phyloP scores from a whole-genome alignment of 2,797 vertebrate species.

The Cynodonichthys magdalenae region DNA sequence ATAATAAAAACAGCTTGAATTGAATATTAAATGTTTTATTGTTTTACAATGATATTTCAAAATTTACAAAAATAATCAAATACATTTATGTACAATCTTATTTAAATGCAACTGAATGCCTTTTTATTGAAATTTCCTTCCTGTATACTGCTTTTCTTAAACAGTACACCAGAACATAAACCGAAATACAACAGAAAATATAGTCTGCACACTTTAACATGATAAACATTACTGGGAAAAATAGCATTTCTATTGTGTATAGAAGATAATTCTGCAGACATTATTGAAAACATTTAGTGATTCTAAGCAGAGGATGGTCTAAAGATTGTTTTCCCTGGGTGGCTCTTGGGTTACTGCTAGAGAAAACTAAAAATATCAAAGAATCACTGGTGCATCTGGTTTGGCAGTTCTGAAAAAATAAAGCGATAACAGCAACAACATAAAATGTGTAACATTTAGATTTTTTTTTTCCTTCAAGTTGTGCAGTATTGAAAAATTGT shows the following conservation, averaged over 20 bases:
- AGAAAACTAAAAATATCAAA: neutral
- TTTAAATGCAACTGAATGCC: constrained; percentile 58
- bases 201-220: neutral
- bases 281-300: neutral
- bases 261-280: neutral
- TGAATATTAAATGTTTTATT: constrained; percentile 64
- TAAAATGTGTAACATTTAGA: too few relatives aligned
- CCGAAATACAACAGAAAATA: constrained; percentile 12
- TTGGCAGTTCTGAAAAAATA: neutral
- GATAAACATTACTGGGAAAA: too few relatives aligned
- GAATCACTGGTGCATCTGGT: neutral
- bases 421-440: neutral
- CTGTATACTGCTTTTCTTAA: constrained; percentile 6
- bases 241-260: neutral
- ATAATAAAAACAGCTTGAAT: constrained; percentile 7
- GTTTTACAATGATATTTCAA: constrained; percentile 57
- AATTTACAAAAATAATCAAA: constrained; percentile 72
- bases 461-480: neutral
- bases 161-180: constrained; percentile 31
- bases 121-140: constrained; percentile 42
- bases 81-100: constrained; percentile 64
- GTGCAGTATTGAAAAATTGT: neutral
- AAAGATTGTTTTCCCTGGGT: too few relatives aligned
- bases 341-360: too few relatives aligned
- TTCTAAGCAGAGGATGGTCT: neutral